phyloP scores from a whole-genome alignment of 2,797 vertebrate genomes.

The Sphaeramia orbicularis region DNA sequence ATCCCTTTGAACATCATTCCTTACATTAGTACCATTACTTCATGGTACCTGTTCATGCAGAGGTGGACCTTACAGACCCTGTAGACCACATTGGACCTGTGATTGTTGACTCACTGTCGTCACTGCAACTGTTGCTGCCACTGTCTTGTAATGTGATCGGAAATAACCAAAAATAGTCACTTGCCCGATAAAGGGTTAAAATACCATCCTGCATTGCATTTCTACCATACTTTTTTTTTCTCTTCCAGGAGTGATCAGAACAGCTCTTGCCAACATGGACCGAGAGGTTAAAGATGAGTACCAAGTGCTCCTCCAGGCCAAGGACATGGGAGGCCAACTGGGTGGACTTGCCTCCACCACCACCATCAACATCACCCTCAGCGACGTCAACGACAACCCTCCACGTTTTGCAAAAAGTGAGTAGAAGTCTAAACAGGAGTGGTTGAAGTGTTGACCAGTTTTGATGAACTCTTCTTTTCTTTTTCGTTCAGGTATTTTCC shows the following conservation, averaged over 20 bases:
- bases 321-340: constrained; percentile 96
- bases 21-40: no score
- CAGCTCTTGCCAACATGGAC: constrained; percentile 96
- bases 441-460: neutral
- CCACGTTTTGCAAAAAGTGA: constrained; percentile 94
- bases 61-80: no score
- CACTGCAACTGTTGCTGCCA: no score
- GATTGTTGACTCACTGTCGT: no score
- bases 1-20: no score
- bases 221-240: neutral
- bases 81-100: no score
- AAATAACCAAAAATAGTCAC: no score
- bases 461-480: neutral
- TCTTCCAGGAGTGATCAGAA: constrained; percentile 90
- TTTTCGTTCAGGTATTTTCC: constrained; percentile 54
- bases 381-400: constrained; percentile 97
- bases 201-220: no score
- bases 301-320: constrained; percentile 95
- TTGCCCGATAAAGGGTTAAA: no score
- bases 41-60: no score
- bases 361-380: constrained; percentile 92
- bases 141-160: no score
- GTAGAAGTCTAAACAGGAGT: constrained; percentile 25
- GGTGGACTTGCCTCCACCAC: constrained; percentile 95
- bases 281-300: constrained; percentile 94